Conservation (phyloP, 2,797 vertebrate species). For the Sebastes variabilis region DNA sequence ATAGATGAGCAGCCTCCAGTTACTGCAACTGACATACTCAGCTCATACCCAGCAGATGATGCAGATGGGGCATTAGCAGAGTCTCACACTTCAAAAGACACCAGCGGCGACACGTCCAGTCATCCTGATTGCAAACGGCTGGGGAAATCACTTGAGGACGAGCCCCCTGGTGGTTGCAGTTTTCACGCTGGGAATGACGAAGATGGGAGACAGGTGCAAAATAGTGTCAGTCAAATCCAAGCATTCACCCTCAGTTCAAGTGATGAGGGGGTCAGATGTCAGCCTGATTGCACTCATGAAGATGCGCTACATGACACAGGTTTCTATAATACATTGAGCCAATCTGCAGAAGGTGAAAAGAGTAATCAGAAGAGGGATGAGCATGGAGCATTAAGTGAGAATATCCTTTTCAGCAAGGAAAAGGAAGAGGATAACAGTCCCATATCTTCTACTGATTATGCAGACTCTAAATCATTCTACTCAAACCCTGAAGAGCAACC, state of each 20-base stretch:
- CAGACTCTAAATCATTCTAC: constrained; percentile 29
- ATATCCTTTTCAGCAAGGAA: constrained; percentile 25
- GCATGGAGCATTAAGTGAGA: constrained; percentile 29
- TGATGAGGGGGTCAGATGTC: constrained; percentile 44
- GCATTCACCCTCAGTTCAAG: constrained; percentile 7
- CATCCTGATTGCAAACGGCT: constrained; percentile 45
- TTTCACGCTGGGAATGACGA: constrained; percentile 18
- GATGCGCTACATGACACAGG: constrained; percentile 11
- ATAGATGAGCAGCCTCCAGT: constrained; percentile 41
- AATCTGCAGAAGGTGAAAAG: constrained; percentile 41
- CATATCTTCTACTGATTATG: constrained; percentile 37
- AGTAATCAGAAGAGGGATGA: constrained; percentile 48
- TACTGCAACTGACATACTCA: constrained; percentile 45
- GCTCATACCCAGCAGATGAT: constrained; percentile 31
- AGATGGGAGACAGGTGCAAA: constrained; percentile 40
- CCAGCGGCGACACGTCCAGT: constrained; percentile 29
- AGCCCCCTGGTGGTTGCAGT: constrained; percentile 27
- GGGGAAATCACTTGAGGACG: constrained; percentile 50
- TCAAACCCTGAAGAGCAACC: constrained; percentile 24
- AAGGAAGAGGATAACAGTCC: constrained; percentile 21
- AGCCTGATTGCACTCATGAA: constrained; percentile 49
- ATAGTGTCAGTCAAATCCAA: constrained; percentile 32
- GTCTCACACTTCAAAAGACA: constrained; percentile 32
- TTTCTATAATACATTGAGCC: constrained; percentile 27
- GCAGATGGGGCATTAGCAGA: constrained; percentile 38